These are phyloP conservation scores for Teleopsis dalmanni DNA, from an alignment of 1,140 invertebrate species.

Conservation along the genomic window DNA sequence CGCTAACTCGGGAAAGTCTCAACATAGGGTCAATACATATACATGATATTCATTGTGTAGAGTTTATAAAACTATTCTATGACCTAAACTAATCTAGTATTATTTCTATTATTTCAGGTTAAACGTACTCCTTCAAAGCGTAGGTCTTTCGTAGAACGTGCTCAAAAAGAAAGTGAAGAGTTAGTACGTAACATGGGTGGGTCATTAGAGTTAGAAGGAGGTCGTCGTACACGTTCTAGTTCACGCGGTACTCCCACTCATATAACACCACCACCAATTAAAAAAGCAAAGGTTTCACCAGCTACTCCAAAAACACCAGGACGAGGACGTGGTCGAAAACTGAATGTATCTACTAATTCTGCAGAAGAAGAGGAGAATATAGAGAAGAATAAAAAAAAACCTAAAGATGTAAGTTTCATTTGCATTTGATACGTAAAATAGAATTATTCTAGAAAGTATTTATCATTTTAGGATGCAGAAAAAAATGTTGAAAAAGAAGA, in stretches of 20 bases:
- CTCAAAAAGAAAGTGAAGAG: slow-evolving; percentile 39
- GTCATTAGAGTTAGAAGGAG: slow-evolving; percentile 31
- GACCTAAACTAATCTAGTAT: too few relatives aligned
- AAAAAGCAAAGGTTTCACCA: slow-evolving; percentile 35
- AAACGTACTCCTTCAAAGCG: slow-evolving; percentile 39
- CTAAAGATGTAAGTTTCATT: too few relatives aligned
- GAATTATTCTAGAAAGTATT: too few relatives aligned
- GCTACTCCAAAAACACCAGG: slow-evolving; percentile 14
- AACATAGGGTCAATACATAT: too few relatives aligned
- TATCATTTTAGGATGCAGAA: neutral
- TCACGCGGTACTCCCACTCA: slow-evolving; percentile 35
- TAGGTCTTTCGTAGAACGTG: slow-evolving; percentile 33
- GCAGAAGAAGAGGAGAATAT: slow-evolving; percentile 4
- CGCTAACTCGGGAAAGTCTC: too few relatives aligned
- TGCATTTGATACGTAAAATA: too few relatives aligned
- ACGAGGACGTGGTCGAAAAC: slow-evolving; percentile 33
- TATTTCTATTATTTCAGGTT: slow-evolving; percentile 5
- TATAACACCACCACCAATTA: slow-evolving; percentile 31
- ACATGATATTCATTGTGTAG: too few relatives aligned
- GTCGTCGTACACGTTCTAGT: slow-evolving; percentile 36
- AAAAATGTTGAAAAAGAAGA: neutral
- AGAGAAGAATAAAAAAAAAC: too few relatives aligned
- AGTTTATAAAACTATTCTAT: too few relatives aligned
- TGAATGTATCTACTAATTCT: slow-evolving; percentile 22
- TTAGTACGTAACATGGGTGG: slow-evolving; percentile 39